Conservation (phyloP, 2,797 vertebrate genomes). For the Myripristis jacobus region DNA sequence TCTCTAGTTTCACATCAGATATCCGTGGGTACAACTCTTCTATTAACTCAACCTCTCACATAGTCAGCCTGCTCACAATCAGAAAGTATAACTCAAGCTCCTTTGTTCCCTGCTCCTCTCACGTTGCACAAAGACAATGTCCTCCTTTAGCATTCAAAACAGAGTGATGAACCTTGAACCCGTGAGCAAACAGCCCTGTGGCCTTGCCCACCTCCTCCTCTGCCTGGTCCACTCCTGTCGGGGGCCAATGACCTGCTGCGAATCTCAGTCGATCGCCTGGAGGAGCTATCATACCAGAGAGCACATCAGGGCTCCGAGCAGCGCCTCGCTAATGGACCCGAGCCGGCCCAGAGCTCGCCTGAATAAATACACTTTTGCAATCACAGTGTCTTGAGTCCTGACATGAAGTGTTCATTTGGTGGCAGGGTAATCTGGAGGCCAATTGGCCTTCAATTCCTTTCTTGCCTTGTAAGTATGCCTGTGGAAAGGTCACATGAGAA, state of each 20-base stretch:
- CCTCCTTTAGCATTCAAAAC: conserved; percentile 36
- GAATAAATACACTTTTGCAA: conserved; percentile 70
- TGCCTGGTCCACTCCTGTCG: conserved; percentile 25
- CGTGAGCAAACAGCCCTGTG: conserved; percentile 14
- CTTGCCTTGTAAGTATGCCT: conserved; percentile 51
- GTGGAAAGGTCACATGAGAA: conserved; percentile 59
- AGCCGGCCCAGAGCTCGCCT: conserved; percentile 56
- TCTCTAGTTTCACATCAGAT: neutral
- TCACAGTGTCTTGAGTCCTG: conserved; percentile 50
- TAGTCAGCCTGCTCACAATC: conserved; percentile 11
- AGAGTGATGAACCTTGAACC: conserved; percentile 42
- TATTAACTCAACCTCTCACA: neutral
- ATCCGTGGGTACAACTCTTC: too few relatives aligned
- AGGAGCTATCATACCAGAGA: conserved; percentile 48
- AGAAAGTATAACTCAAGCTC: conserved; percentile 3
- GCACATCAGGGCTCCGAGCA: conserved; percentile 31
- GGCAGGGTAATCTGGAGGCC: conserved; percentile 51
- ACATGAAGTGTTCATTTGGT: conserved; percentile 41
- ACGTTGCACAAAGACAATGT: conserved; percentile 12
- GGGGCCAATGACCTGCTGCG: conserved; percentile 28
- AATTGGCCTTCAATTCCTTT: conserved; percentile 40
- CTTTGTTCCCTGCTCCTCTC: neutral
- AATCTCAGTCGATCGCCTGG: conserved; percentile 41
- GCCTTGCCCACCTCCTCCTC: conserved; percentile 26
- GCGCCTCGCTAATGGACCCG: conserved; percentile 58